Conservation (phyloP, 37 sponge, comb jelly and placozoan genomes). For the Agelas oroides region DNA sequence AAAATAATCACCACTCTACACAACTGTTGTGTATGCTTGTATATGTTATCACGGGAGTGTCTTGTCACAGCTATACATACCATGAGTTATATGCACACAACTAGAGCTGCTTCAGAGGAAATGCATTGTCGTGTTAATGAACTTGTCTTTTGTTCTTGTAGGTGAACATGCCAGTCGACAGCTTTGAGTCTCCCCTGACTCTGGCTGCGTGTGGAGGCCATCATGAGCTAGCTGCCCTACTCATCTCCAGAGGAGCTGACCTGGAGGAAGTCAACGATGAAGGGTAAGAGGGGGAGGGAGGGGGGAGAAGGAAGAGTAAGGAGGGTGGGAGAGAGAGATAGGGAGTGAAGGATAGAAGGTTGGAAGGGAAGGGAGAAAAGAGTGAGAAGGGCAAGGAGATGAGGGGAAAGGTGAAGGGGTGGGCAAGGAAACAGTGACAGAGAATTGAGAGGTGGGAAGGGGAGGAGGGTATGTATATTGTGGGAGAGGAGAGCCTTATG, state of each 20-base stretch:
- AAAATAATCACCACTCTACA: background rate
- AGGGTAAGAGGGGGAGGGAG: conserved; percentile 54
- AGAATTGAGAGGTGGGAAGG: no score
- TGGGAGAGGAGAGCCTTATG: background rate
- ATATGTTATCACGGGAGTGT: background rate
- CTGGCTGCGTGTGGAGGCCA: conserved; percentile 90
- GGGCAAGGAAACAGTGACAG: background rate
- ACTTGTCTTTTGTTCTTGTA: background rate
- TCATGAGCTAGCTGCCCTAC: conserved; percentile 80
- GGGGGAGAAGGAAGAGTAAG: background rate
- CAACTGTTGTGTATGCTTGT: no score
- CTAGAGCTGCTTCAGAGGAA: no score
- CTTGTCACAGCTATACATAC: background rate
- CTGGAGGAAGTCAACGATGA: conserved; percentile 91
- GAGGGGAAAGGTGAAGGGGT: no score
- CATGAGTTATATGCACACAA: no score
- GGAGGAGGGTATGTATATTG: background rate
- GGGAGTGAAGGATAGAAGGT: background rate
- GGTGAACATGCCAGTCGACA: conserved; percentile 91
- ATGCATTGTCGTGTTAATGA: no score
- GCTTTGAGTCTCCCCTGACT: conserved; percentile 90
- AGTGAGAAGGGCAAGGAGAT: background rate
- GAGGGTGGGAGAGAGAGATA: background rate
- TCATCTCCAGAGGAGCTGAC: conserved; percentile 83
- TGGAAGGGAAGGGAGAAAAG: background rate